Conservation (phyloP, 2,888 invertebrate species). For the Aproaerema taeniolella region DNA sequence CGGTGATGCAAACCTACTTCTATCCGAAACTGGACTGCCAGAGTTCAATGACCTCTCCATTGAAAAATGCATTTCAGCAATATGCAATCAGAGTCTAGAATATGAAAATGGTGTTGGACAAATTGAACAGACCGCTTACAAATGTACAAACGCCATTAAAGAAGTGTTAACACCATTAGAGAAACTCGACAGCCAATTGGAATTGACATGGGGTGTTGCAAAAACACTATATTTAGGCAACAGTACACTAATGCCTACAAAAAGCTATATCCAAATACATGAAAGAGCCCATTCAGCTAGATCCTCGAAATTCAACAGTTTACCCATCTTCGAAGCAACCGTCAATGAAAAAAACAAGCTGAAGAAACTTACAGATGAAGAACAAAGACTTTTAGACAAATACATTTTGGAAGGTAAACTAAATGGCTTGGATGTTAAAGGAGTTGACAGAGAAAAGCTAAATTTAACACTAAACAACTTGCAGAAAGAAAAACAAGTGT, state of each 20-base stretch:
- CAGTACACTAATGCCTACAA: slow-evolving; percentile 87
- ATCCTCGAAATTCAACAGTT: slow-evolving; percentile 84
- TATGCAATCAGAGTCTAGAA: slow-evolving; percentile 88
- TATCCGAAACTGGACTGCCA: slow-evolving; percentile 85
- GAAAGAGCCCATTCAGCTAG: slow-evolving; percentile 86
- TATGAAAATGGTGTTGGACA: slow-evolving; percentile 86
- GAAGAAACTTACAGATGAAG: slow-evolving; percentile 73
- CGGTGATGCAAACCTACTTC: slow-evolving; percentile 84
- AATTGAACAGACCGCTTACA: slow-evolving; percentile 74
- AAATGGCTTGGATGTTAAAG: slow-evolving; percentile 85
- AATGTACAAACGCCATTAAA: slow-evolving; percentile 79
- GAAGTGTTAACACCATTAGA: slow-evolving; percentile 87
- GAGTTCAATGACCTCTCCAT: slow-evolving; percentile 88
- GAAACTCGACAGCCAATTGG: slow-evolving; percentile 82
- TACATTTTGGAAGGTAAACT: slow-evolving; percentile 88
- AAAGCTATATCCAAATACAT: slow-evolving; percentile 87
- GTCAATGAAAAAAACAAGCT: slow-evolving; percentile 71
- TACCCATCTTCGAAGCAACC: slow-evolving; percentile 82
- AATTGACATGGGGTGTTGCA: slow-evolving; percentile 91
- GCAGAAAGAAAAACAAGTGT: slow-evolving; percentile 77
- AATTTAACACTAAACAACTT: slow-evolving; percentile 69
- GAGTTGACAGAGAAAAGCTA: slow-evolving; percentile 63
- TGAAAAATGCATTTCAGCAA: slow-evolving; percentile 89
- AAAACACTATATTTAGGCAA: slow-evolving; percentile 90
- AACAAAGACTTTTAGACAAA: slow-evolving; percentile 85